A percentile compares a stretch with the other conserved stretches of the same genome.
phyloP scores from a whole-genome alignment of 2,113 vertebrate genomes.

The Felis catus region DNA sequence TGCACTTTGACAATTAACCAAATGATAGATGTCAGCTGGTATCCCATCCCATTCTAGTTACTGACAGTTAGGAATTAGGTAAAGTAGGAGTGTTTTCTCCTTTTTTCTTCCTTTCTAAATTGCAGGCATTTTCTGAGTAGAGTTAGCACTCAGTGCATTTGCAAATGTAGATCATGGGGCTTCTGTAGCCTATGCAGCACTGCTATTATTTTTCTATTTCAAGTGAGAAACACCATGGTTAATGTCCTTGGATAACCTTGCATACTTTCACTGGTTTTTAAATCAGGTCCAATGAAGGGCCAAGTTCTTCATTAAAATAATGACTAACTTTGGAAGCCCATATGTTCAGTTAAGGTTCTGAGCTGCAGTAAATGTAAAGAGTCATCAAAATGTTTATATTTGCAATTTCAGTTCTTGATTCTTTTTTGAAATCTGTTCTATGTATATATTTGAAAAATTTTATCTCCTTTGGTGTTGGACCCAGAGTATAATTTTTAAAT shows the following conservation, averaged over 20 bases:
- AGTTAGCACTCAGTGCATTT: background rate
- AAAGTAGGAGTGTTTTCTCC: background rate
- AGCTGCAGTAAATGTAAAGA: background rate
- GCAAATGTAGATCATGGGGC: background rate
- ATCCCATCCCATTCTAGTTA: background rate
- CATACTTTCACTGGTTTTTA: conserved; percentile 19
- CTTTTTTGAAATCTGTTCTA: background rate
- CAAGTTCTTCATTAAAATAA: conserved; percentile 36
- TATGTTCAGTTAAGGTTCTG: conserved; percentile 28
- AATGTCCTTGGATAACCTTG: conserved; percentile 19
- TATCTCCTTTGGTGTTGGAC: background rate
- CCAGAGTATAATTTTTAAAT: background rate
- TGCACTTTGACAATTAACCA: background rate
- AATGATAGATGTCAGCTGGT: background rate
- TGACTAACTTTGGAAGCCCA: conserved; percentile 19
- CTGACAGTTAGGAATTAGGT: background rate
- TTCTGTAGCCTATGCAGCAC: background rate
- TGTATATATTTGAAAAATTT: background rate
- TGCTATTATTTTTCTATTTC: conserved; percentile 46
- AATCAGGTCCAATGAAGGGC: background rate
- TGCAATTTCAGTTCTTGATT: conserved; percentile 22
- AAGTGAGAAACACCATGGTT: background rate
- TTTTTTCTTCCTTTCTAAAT: background rate
- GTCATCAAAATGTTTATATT: conserved; percentile 32
- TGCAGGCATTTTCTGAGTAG: background rate